A percentile compares a stretch with the other conserved stretches of the same genome.
Conservation (phyloP, 53 echinoderm and acorn worm species). For the Pentamera pediparva region DNA sequence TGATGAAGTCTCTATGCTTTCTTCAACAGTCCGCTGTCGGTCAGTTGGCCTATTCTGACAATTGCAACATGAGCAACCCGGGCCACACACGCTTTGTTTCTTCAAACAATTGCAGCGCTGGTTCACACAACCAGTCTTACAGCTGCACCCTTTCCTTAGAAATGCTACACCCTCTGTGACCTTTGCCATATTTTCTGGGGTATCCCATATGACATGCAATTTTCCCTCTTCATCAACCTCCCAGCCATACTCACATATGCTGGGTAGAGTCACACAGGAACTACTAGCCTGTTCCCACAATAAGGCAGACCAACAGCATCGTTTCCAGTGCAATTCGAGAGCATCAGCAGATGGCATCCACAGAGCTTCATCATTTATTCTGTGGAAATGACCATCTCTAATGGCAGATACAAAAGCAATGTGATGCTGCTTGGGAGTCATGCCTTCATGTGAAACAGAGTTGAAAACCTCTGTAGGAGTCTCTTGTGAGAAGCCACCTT, state of each 20-base stretch:
- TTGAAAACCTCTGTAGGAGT: slow-evolving; percentile 21
- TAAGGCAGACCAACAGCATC: background rate
- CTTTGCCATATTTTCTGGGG: background rate
- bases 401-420: slow-evolving; percentile 19
- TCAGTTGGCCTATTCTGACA: slow-evolving; percentile 13
- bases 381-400: slow-evolving; percentile 17
- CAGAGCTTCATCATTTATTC: slow-evolving; percentile 39
- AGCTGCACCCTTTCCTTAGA: slow-evolving; percentile 18
- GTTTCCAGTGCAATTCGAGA: slow-evolving; percentile 6
- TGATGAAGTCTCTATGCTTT: no score
- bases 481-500: slow-evolving; percentile 10
- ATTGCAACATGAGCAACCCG: background rate
- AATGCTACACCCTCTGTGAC: background rate
- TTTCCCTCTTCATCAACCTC: background rate
- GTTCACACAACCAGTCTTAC: slow-evolving; percentile 11
- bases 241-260: slow-evolving; percentile 3
- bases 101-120: slow-evolving; percentile 5
- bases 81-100: background rate
- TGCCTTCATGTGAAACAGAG: slow-evolving; percentile 1
- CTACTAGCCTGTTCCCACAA: background rate
- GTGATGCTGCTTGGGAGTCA: background rate
- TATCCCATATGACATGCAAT: slow-evolving; percentile 15
- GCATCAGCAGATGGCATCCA: slow-evolving; percentile 26
- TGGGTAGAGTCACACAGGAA: background rate
- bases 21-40: no score